Evolutionary conservation across 1,140 invertebrate genomes (phyloP).

Genomic region (Drosophila takahashii): DNA sequence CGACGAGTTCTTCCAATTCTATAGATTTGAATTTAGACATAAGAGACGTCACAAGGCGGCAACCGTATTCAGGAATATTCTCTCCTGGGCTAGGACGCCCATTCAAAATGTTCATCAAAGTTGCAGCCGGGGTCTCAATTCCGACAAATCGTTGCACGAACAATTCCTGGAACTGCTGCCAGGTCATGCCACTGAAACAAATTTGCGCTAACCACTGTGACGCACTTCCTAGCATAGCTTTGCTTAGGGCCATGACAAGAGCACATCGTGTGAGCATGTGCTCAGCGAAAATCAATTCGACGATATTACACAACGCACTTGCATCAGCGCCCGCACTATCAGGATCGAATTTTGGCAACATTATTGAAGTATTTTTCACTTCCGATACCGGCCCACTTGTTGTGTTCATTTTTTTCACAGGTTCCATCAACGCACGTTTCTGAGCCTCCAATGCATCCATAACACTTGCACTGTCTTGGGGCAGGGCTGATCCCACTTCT

Average conservation of each 20-base stretch:
- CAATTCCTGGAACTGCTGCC: background rate
- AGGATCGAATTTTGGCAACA: background rate
- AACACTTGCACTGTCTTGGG: background rate
- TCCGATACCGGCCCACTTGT: no score
- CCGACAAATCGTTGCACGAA: background rate
- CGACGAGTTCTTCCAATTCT: background rate
- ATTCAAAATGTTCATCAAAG: background rate
- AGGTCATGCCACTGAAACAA: background rate
- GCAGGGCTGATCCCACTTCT: background rate
- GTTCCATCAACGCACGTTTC: background rate
- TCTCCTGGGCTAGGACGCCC: background rate
- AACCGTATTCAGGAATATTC: background rate
- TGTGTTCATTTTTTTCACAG: background rate
- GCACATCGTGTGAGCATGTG: no score
- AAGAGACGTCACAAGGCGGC: background rate
- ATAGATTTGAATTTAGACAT: background rate
- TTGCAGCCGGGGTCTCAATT: background rate
- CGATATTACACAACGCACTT: no score
- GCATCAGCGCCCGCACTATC: no score
- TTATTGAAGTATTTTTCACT: background rate
- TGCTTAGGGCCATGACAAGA: no score
- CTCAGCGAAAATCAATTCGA: no score
- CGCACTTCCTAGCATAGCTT: no score
- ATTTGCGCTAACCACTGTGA: background rate
- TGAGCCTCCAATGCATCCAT: background rate